Evolutionary conservation across 2,113 vertebrate genomes (phyloP).

Genomic region (Petaurus breviceps): DNA sequence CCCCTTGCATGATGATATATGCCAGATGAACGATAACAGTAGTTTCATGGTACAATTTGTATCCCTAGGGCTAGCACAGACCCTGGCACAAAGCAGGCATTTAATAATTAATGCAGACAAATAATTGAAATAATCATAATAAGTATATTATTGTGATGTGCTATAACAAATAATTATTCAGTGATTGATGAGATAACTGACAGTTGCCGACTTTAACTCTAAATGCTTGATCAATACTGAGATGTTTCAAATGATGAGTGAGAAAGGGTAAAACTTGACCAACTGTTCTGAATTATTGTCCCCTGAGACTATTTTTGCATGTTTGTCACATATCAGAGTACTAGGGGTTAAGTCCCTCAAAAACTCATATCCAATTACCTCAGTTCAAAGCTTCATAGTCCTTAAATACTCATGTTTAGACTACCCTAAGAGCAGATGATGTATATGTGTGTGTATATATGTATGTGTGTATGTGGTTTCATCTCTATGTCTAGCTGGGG

Average conservation of each 20-base stretch:
- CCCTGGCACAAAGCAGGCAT: not conserved
- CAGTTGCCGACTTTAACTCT: not conserved
- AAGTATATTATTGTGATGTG: not conserved
- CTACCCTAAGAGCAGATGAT: not conserved
- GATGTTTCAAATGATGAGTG: not conserved
- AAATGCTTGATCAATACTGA: not conserved
- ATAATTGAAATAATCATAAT: not conserved
- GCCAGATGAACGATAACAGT: not conserved
- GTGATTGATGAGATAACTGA: not conserved
- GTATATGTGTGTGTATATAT: not conserved
- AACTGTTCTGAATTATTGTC: not conserved
- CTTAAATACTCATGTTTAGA: not conserved
- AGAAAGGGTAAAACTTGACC: not conserved
- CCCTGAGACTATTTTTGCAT: not conserved
- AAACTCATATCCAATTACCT: not conserved
- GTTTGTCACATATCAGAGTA: slow-evolving; percentile 11
- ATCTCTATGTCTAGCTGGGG: not conserved
- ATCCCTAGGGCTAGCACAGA: not conserved
- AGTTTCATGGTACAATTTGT: not conserved
- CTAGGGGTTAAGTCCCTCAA: not conserved
- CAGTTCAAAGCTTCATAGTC: not conserved
- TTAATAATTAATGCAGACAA: not conserved
- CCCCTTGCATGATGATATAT: not conserved
- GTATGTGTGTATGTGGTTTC: not conserved
- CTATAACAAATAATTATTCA: not conserved